Base-by-base conservation (phyloP, 2,888 invertebrate species). In the Lasius platythorax region DNA sequence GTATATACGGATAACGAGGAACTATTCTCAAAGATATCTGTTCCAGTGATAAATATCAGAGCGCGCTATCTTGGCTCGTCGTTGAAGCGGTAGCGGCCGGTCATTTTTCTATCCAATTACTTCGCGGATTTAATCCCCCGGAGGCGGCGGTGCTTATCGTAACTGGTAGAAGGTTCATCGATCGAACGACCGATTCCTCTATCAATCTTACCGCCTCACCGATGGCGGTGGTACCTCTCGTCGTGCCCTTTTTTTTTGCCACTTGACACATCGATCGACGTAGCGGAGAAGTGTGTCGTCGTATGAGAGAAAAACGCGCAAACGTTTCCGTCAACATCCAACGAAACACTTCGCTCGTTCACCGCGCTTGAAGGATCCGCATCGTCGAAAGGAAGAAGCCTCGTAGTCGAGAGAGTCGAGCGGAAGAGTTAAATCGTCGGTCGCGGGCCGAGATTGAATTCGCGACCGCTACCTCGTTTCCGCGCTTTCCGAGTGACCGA, bases 381-480 rank as follows among this genome's bases (percentile, higher is more conserved):
- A 72, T 84, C 74, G 68, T 67, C 75, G 63, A 70, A 33, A 73
- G 84, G 82, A 82, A 82, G 82, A 85, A 23, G 83, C 81, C 63
- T 66, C 12, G 28, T 63, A 82, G 72, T 81, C 58, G 81, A 82
- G 82, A 82, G 82, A 64, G 76, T 46, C 86, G 83, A 85, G 74
- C 46, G 61, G 58, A 73, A 61, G 90, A 90, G 92, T 92, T 93
- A 91, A 93, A 93, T 91, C 91, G 91, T 92, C 91, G 91, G 88
- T 91, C 91, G 89, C 88, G 88, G 64, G 73, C 89, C 87, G 91
- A 91, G 92, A 93, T 93, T 92, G 93, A 93, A 93, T 93, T 92
- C 91, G 91, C 91, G 90, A 92, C 91, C 91, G 64, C 79, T 61
- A 64, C 73, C 64, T 68, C 83, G 79, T 83, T 79, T 66, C 58